These are phyloP conservation scores for Heterodera schachtii DNA, from an alignment of 1,140 invertebrate genomes.

Conservation along the genomic window DNA sequence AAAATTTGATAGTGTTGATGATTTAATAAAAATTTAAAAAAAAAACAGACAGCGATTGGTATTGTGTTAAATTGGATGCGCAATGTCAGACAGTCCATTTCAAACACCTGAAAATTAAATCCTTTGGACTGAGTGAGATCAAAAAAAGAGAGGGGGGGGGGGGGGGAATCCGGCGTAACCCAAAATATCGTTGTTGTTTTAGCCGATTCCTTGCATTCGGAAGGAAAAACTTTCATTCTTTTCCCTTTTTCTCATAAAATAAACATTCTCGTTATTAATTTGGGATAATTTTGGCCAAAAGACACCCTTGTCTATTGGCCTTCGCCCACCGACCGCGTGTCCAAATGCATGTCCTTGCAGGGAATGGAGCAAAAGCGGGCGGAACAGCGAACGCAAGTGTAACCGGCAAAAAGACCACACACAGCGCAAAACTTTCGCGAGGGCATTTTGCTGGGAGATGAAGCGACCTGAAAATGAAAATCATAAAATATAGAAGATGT, in stretches of 20 bases:
- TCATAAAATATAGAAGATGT: no score
- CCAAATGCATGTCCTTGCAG: constrained; percentile 27
- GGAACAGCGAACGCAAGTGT: constrained; percentile 33
- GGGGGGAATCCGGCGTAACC: no score
- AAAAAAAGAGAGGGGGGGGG: no score
- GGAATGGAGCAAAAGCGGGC: constrained; percentile 32
- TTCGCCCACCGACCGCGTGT: constrained; percentile 19
- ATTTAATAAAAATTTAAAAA: no score
- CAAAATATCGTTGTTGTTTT: no score
- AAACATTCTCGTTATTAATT: no score
- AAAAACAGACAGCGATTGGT: no score
- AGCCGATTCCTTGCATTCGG: no score
- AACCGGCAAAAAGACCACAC: constrained; percentile 28
- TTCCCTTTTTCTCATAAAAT: background rate
- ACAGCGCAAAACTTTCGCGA: constrained; percentile 34
- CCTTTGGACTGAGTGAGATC: no score
- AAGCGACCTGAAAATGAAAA: background rate
- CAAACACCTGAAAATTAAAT: background rate
- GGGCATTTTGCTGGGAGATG: constrained; percentile 23
- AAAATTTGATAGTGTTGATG: background rate
- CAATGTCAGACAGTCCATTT: constrained; percentile 15
- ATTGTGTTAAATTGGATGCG: no score
- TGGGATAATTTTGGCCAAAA: no score
- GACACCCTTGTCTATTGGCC: no score
- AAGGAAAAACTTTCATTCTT: background rate